Conservation (phyloP, 2,113 vertebrate genomes). For the Columba janthina region DNA sequence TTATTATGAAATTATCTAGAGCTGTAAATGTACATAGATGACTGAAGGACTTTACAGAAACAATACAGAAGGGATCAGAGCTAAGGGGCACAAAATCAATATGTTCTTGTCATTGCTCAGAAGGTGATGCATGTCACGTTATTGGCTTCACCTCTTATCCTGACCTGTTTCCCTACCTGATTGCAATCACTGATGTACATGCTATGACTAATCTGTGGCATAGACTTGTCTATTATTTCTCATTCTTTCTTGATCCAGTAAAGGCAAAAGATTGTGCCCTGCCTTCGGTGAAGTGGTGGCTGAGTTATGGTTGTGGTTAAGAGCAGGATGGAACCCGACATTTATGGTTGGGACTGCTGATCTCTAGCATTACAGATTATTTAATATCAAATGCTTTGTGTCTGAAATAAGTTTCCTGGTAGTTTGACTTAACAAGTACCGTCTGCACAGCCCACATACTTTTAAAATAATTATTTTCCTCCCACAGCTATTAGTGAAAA, state of each 20-base stretch:
- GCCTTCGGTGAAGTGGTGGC: background rate
- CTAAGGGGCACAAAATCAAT: conserved; percentile 10
- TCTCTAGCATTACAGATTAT: conserved; percentile 38
- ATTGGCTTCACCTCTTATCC: background rate
- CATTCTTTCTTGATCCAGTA: background rate
- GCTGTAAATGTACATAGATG: background rate
- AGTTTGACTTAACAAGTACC: conserved; percentile 68
- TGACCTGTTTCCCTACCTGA: conserved; percentile 12
- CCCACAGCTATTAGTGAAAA: conserved; percentile 69
- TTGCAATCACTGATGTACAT: background rate
- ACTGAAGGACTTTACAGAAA: background rate
- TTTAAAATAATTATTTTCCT: conserved; percentile 73
- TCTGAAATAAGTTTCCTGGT: conserved; percentile 63
- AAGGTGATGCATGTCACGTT: background rate
- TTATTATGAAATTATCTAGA: background rate
- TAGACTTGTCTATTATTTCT: background rate
- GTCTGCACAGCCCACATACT: conserved; percentile 64
- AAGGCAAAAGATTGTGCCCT: background rate
- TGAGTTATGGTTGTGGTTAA: background rate
- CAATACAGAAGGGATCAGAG: background rate
- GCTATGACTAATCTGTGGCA: background rate
- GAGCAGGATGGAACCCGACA: background rate
- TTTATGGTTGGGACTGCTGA: background rate
- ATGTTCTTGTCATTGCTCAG: background rate
- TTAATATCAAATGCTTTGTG: conserved; percentile 53